These are phyloP conservation scores for Clavelina lepadiformis DNA, from an alignment of 23 tunicate genomes.

Conservation along the genomic window DNA sequence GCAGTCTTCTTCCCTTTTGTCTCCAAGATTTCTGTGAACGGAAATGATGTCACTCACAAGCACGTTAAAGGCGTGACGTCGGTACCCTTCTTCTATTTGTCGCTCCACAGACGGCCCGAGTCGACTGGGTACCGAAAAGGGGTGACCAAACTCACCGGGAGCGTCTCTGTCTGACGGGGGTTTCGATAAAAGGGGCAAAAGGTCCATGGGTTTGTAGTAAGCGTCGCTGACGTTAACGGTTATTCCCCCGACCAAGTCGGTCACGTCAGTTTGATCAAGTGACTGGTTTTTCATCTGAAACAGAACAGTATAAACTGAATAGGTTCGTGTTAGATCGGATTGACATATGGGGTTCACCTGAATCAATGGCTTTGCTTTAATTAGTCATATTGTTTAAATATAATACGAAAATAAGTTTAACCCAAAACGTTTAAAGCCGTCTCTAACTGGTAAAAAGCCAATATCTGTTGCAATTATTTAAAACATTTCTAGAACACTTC, in stretches of 20 bases:
- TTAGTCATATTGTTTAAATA: too few relatives aligned
- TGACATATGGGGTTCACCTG: neutral
- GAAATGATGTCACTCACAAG: slow-evolving; percentile 90
- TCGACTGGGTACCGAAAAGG: slow-evolving; percentile 63
- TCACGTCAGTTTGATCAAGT: slow-evolving; percentile 8
- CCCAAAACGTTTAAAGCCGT: too few relatives aligned
- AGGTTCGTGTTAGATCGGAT: neutral
- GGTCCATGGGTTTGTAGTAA: slow-evolving; percentile 45
- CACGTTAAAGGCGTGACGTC: slow-evolving; percentile 75
- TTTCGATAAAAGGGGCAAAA: slow-evolving; percentile 68
- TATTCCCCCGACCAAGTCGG: slow-evolving; percentile 10
- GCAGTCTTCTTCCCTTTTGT: slow-evolving; percentile 86
- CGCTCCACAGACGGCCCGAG: slow-evolving; percentile 63
- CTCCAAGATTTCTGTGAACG: slow-evolving; percentile 86
- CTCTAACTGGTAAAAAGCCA: too few relatives aligned
- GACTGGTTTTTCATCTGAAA: slow-evolving; percentile 27
- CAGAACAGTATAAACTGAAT: neutral
- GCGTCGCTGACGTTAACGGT: slow-evolving; percentile 8
- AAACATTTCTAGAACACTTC: too few relatives aligned
- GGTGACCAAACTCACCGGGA: slow-evolving; percentile 94
- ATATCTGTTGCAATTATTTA: too few relatives aligned
- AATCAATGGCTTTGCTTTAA: too few relatives aligned
- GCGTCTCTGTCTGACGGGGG: slow-evolving; percentile 68
- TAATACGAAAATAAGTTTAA: too few relatives aligned
- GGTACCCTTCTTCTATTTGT: slow-evolving; percentile 63